Base-by-base conservation (phyloP, 2,113 vertebrate species). In the Chloebia gouldiae region DNA sequence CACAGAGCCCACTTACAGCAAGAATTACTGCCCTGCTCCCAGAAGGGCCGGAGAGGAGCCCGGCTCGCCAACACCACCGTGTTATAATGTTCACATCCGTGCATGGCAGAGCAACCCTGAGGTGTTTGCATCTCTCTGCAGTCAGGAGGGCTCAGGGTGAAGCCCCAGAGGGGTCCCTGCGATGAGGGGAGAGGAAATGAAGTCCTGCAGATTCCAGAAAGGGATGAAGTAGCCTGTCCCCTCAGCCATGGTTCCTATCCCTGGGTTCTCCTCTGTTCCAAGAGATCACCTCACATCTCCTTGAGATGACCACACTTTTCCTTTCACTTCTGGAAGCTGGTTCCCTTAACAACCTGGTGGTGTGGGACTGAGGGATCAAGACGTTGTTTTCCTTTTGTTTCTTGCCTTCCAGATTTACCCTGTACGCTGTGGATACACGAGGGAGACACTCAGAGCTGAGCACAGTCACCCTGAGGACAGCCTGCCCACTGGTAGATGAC, bases 401-500 rank as follows among this genome's bases (percentile, higher is more conserved):
- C 33, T 30, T 96, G 78, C 80, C 75, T 96, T 95, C 20, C 87
- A 99, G 99, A 91, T 99, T 99, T 79, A 99, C 99, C 53, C 98
- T 99, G 17, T 98, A 98, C 4, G 99, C 99, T 0, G 98, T 99
- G 97, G 99, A 99, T 78, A 99, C 99, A 3, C 98, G 99, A 56
- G 99, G 99, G 14, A 98, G 99, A 85, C 98, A 98, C 77, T 99
- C 99, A 0, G 99, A 99, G 75, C 98, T 98, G 33, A 99, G 99
- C 97, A 99, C 98, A 0, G 98, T 99, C 81, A 99, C 99, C 6
- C 97, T 99, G 70, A 98, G 99, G 81, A 99, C 99, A 4, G 99
- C 99, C 30, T 99, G 99, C 96, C 99, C 99, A 0, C 98, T 99
- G 96, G 99, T 99, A 49, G 99, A 99, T 7, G 99, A 99, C 98